phyloP scores from a whole-genome alignment of 2,888 invertebrate species.

The Coleophora flavipennella region DNA sequence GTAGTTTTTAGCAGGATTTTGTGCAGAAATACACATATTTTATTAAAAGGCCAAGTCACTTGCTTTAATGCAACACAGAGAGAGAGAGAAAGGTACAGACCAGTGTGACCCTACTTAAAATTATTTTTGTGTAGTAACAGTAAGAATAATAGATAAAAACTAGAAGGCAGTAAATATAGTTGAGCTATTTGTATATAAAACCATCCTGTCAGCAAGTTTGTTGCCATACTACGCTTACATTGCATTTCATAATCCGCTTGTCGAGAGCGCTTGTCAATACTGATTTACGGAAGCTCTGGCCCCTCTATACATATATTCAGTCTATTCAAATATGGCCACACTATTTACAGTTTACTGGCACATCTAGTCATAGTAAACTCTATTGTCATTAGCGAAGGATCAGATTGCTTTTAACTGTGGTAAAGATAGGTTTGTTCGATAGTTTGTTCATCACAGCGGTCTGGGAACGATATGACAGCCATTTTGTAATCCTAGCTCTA shows the following conservation, averaged over 20 bases:
- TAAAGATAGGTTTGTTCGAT: slow-evolving; percentile 21
- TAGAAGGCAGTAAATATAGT: too few species aligned
- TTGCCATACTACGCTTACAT: slow-evolving; percentile 27
- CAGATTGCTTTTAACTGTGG: too few species aligned
- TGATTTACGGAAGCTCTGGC: slow-evolving; percentile 28
- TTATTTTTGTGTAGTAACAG: too few species aligned
- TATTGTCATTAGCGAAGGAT: too few species aligned
- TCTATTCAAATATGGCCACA: slow-evolving; percentile 43
- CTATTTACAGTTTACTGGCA: not conserved
- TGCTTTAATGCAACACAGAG: too few species aligned
- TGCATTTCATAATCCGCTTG: slow-evolving; percentile 46
- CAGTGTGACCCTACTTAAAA: too few species aligned
- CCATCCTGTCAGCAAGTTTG: slow-evolving; percentile 21
- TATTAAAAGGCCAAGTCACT: too few species aligned
- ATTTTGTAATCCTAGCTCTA: slow-evolving; percentile 53
- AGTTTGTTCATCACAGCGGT: slow-evolving; percentile 34
- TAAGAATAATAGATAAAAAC: too few species aligned
- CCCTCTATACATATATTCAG: slow-evolving; percentile 32
- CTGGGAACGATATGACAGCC: slow-evolving; percentile 34
- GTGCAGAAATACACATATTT: too few species aligned
- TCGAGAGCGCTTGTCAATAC: slow-evolving; percentile 64
- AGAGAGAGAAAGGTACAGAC: too few species aligned
- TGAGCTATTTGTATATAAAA: slow-evolving; percentile 21
- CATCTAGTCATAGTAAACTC: too few species aligned
- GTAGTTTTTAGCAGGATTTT: too few species aligned